These are phyloP conservation scores for Diplogasteroides magnus DNA, from an alignment of 1,140 invertebrate species.

Conservation along the genomic window DNA sequence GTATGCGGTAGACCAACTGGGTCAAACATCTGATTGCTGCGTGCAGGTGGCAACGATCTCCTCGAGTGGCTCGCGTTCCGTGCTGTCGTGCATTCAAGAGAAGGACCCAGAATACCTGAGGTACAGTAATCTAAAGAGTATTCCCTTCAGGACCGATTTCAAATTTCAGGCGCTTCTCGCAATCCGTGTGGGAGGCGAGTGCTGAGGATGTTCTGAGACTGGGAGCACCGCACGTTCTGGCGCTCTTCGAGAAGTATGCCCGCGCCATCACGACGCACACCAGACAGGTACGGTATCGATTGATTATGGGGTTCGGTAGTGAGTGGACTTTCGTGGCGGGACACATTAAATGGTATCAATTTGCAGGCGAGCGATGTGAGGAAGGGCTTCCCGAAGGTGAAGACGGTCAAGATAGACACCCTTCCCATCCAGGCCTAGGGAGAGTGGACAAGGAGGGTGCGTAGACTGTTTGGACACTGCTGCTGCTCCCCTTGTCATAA, in stretches of 20 bases:
- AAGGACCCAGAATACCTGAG: background rate
- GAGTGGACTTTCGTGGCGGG: too few relatives aligned
- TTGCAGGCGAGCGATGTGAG: background rate
- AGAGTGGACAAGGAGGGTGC: too few relatives aligned
- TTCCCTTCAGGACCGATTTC: too few relatives aligned
- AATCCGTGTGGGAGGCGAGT: background rate
- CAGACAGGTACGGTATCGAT: too few relatives aligned
- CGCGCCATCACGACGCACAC: background rate
- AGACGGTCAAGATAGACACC: background rate
- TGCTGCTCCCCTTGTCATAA: too few relatives aligned
- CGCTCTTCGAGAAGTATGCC: background rate
- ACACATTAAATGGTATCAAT: too few relatives aligned
- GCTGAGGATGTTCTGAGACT: background rate
- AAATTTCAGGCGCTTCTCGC: background rate
- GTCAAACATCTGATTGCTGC: background rate
- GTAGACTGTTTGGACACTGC: too few relatives aligned
- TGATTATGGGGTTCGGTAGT: too few relatives aligned
- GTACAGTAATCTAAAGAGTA: background rate
- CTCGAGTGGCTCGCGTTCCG: constrained; percentile 70
- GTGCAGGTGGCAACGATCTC: constrained; percentile 64
- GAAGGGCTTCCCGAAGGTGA: background rate
- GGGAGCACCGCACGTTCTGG: background rate
- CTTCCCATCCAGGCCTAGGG: background rate
- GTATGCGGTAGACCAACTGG: background rate
- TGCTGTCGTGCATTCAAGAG: constrained; percentile 4